Evolutionary conservation across 2,888 invertebrate species (phyloP).

Genomic region (Latrodectus hesperus): DNA sequence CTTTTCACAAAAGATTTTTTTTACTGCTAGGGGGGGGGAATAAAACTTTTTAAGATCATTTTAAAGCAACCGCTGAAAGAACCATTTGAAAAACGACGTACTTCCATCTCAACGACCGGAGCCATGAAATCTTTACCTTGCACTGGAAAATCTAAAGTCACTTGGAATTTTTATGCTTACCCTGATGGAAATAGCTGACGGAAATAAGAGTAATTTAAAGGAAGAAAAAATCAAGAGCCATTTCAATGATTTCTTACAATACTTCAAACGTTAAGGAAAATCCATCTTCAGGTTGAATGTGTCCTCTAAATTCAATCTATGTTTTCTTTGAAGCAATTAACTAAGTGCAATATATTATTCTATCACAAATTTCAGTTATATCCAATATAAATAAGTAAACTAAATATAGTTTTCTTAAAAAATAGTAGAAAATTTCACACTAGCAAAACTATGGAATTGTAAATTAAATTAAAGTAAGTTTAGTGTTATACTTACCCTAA

Average conservation of each 20-base stretch:
- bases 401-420: too few relatives aligned
- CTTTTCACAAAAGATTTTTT: slow-evolving; percentile 25
- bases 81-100: slow-evolving; percentile 57
- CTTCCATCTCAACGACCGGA: slow-evolving; percentile 42
- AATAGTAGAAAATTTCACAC: too few relatives aligned
- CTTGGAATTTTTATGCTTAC: background rate
- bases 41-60: slow-evolving; percentile 41
- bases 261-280: background rate
- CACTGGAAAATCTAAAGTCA: background rate
- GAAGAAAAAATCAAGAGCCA: background rate
- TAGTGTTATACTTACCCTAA: too few relatives aligned
- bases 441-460: too few relatives aligned
- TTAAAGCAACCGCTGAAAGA: slow-evolving; percentile 45
- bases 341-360: too few relatives aligned
- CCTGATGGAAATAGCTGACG: background rate
- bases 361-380: too few relatives aligned
- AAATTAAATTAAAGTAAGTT: too few relatives aligned
- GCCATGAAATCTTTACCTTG: slow-evolving; percentile 13
- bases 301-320: too few relatives aligned
- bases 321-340: too few relatives aligned
- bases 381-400: too few relatives aligned
- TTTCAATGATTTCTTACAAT: background rate
- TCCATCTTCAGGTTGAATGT: background rate
- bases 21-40: slow-evolving; percentile 4
- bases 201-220: background rate